phyloP scores from a whole-genome alignment of 2,113 vertebrate genomes.

The Mesocricetus auratus region DNA sequence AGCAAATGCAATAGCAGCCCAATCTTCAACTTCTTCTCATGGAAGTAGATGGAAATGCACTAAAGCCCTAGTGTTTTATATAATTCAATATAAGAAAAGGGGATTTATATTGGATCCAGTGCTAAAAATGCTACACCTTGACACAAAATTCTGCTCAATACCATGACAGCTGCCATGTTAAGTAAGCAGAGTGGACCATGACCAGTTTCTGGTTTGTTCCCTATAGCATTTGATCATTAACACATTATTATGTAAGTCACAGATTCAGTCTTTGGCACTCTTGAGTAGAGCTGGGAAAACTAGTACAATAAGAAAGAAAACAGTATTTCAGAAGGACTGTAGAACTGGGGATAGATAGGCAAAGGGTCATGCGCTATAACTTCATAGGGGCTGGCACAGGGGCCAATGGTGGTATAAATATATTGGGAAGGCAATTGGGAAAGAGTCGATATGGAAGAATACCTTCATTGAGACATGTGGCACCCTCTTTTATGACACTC shows the following conservation, averaged over 20 bases:
- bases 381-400: background rate
- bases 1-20: background rate
- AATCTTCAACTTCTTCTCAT: slow-evolving; percentile 52
- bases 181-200: background rate
- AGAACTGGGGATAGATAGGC: background rate
- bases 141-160: background rate
- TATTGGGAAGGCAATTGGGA: background rate
- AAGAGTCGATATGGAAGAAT: background rate
- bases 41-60: slow-evolving; percentile 2
- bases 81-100: slow-evolving; percentile 11
- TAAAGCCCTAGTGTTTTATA: slow-evolving; percentile 43
- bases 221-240: slow-evolving; percentile 46
- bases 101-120: background rate
- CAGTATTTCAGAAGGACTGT: slow-evolving; percentile 9
- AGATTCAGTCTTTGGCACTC: slow-evolving; percentile 25
- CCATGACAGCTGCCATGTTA: slow-evolving; percentile 51
- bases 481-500: background rate
- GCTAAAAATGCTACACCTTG: slow-evolving; percentile 31
- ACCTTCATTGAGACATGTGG: background rate
- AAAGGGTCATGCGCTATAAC: background rate
- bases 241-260: background rate
- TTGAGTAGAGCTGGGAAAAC: background rate
- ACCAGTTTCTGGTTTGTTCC: slow-evolving; percentile 10
- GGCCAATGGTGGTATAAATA: background rate
- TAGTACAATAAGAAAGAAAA: slow-evolving; percentile 33